Percentiles rank a stretch among this genome's conserved stretches.
Conservation (phyloP, 2,888 invertebrate species). For the Dichetophora obliterata region DNA sequence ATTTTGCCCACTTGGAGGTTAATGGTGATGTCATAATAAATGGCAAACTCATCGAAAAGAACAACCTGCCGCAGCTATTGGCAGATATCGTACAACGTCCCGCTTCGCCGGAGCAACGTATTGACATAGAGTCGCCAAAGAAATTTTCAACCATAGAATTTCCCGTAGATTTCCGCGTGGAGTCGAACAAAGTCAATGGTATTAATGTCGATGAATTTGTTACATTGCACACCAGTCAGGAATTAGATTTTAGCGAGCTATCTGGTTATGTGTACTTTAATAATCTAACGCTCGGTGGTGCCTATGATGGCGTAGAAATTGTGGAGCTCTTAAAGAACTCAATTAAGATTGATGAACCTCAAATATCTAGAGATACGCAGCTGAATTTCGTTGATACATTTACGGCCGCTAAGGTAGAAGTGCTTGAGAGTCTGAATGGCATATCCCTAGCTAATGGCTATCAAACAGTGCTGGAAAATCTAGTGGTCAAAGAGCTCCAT, state of each 20-base stretch:
- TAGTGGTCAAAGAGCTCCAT: constrained; percentile 57
- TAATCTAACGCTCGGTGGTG: constrained; percentile 69
- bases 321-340: constrained; percentile 68
- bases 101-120: constrained; percentile 57
- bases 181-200: constrained; percentile 69
- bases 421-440: constrained; percentile 68
- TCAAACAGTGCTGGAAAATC: constrained; percentile 56
- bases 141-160: constrained; percentile 69
- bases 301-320: constrained; percentile 69
- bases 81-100: constrained; percentile 71
- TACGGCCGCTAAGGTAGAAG: constrained; percentile 56
- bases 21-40: constrained; percentile 71
- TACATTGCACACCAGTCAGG: constrained; percentile 71
- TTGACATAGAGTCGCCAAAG: constrained; percentile 70
- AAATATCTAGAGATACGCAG: constrained; percentile 55
- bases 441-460: constrained; percentile 56
- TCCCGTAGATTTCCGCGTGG: constrained; percentile 66
- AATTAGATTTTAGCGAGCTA: constrained; percentile 66
- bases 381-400: constrained; percentile 64
- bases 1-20: constrained; percentile 71
- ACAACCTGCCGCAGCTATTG: constrained; percentile 66
- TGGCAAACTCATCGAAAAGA: constrained; percentile 67
- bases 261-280: constrained; percentile 70
- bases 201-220: constrained; percentile 70
- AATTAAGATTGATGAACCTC: constrained; percentile 67